Conservation (phyloP, 2,888 invertebrate genomes). For the Xanthia togata region DNA sequence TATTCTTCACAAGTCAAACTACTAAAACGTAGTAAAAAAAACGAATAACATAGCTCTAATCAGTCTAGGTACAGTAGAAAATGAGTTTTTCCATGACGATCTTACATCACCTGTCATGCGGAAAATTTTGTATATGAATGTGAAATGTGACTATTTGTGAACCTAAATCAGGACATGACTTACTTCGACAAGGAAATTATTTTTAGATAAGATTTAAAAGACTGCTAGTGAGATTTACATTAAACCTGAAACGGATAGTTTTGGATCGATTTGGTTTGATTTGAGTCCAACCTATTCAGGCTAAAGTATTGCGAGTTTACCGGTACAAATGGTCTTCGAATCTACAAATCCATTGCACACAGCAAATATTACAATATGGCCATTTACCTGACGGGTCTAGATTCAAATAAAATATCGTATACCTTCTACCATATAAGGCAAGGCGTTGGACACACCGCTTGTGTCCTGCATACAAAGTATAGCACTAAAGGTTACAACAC, state of each 20-base stretch:
- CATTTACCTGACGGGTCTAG: conserved; percentile 15
- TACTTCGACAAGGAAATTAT: no score
- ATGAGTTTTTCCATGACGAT: not conserved
- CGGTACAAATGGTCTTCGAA: no score
- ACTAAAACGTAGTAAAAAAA: no score
- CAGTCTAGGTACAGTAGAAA: not conserved
- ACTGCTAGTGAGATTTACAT: no score
- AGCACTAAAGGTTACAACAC: conserved; percentile 57
- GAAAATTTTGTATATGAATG: not conserved
- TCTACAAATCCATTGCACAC: not conserved
- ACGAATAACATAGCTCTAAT: no score
- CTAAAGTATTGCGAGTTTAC: not conserved
- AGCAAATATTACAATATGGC: conserved; percentile 1
- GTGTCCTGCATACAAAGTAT: conserved; percentile 53
- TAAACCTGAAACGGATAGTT: no score
- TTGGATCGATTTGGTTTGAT: no score
- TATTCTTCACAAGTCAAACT: not conserved
- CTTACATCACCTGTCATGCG: not conserved
- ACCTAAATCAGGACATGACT: no score
- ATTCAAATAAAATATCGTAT: conserved; percentile 32
- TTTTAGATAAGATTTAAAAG: no score
- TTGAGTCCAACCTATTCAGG: no score
- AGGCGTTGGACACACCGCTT: conserved; percentile 25
- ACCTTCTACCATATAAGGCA: conserved; percentile 46
- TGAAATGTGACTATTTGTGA: not conserved